Evolutionary conservation across 1,140 invertebrate genomes (phyloP).

Genomic region (Streblospio benedicti): DNA sequence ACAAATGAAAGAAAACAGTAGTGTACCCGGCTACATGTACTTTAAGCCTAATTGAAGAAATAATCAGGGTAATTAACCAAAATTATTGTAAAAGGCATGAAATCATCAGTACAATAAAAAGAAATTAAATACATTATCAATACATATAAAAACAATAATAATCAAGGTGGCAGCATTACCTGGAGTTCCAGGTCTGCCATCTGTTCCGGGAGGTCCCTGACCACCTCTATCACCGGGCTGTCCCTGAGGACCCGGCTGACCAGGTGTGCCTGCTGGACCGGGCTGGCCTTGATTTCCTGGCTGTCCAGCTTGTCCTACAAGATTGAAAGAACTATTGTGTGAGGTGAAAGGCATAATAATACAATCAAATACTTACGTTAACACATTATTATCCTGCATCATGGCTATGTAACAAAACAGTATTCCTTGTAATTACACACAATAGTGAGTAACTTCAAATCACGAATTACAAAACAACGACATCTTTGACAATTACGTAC

Average conservation of each 20-base stretch:
- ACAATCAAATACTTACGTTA: too few species aligned
- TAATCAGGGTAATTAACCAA: background rate
- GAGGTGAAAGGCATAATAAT: background rate
- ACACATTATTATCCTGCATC: background rate
- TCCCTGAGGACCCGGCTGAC: constrained; percentile 5
- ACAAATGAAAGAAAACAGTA: too few species aligned
- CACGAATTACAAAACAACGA: too few species aligned
- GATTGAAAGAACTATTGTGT: too few species aligned
- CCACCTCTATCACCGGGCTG: constrained; percentile 1
- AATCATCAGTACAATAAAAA: too few species aligned
- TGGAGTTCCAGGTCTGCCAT: background rate
- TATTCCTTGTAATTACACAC: background rate
- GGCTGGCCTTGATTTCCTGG: background rate
- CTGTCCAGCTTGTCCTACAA: too few species aligned
- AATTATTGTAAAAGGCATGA: background rate
- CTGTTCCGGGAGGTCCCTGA: background rate
- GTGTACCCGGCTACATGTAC: background rate
- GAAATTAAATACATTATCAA: background rate
- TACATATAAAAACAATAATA: background rate
- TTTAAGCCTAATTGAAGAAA: background rate
- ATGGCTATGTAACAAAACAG: background rate
- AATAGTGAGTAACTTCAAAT: too few species aligned
- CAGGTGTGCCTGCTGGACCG: constrained; percentile 5
- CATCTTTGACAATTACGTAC: too few species aligned
- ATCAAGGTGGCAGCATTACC: background rate